Evolutionary conservation across 2,113 vertebrate species (phyloP), one percentile per base, ranked within the genome.

Genomic region (Sylvietta virens): DNA sequence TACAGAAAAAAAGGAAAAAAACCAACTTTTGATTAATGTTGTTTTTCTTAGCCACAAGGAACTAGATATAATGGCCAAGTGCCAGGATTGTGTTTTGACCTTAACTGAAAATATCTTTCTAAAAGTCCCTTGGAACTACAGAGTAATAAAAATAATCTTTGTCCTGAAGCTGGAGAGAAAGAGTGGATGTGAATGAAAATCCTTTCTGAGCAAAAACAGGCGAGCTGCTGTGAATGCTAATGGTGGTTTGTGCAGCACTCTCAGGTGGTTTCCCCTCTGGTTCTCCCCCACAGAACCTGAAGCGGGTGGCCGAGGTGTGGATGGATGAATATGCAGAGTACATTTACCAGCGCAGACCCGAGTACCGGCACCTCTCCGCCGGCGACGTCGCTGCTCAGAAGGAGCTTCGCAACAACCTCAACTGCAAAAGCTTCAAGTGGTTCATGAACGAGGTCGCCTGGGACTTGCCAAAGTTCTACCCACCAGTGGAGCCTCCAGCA

Each of bases 281-380:
- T 42, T 82, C 17, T 93, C 15, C 76, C 65, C 17, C 90, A 5
- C 96, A 99, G 99, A 99, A 99, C 96, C 95, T 99, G 79, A 99
- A 99, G 95, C 98, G 99, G 0, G 99, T 99, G 90, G 99, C 99
- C 0, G 99, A 99, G 93, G 99, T 99, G 60, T 99, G 99, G 99
- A 99, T 99, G 99, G 99, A 99, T 1, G 99, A 99, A n/a, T 99
- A 98, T 0, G 99, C 99, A 0, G 99, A 99, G 71, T 99, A 98
- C 92, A 98, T 99, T 42, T 99, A 99, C 98, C 99, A 99, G 98
- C 98, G 99, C 2, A 97, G 99, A 33, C 99, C 99, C 0, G 99
- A 99, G 96, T 99, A 99, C 98, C 98, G 99, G 64, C 99, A 99
- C 95, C 98, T 99, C 37, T 99, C 99, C 0, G 98, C 99, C 0